Evolutionary conservation across 2,888 invertebrate species (phyloP).

Genomic region (Ephialtes manifestator): DNA sequence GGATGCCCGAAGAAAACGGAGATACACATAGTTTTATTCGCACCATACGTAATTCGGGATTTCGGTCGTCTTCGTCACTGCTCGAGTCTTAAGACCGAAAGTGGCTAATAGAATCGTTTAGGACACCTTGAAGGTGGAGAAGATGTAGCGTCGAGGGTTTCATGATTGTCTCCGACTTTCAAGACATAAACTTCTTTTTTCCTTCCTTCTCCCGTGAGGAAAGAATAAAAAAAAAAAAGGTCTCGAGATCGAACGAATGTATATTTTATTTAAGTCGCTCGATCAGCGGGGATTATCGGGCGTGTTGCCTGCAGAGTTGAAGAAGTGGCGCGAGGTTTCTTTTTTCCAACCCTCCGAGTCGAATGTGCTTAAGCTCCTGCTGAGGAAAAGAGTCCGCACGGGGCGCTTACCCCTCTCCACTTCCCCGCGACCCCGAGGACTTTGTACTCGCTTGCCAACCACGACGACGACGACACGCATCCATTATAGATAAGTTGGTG

Average conservation of each 20-base stretch:
- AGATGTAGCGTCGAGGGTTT: constrained; percentile 2
- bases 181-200: constrained; percentile 7
- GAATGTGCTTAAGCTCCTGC: constrained; percentile 18
- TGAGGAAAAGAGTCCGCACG: constrained; percentile 12
- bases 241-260: constrained; percentile 64
- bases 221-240: constrained; percentile 52
- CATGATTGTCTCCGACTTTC: constrained; percentile 17
- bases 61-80: constrained; percentile 22
- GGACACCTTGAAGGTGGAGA: constrained; percentile 26
- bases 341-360: constrained; percentile 57
- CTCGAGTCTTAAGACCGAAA: constrained; percentile 8
- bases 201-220: constrained; percentile 4
- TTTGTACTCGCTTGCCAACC: constrained; percentile 62
- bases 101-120: constrained; percentile 69
- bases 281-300: constrained; percentile 70
- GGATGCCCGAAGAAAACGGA: not conserved
- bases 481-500: constrained; percentile 72
- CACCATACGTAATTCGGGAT: constrained; percentile 40
- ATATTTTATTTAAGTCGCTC: constrained; percentile 74
- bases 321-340: constrained; percentile 56
- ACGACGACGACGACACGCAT: constrained; percentile 71
- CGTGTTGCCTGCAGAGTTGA: constrained; percentile 49
- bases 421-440: constrained; percentile 55
- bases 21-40: constrained; percentile 22
- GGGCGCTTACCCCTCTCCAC: constrained; percentile 49